A percentile compares a stretch with the other conserved stretches of the same genome.
phyloP scores from a whole-genome alignment of 2,888 invertebrate species.

The Morpho achilles region DNA sequence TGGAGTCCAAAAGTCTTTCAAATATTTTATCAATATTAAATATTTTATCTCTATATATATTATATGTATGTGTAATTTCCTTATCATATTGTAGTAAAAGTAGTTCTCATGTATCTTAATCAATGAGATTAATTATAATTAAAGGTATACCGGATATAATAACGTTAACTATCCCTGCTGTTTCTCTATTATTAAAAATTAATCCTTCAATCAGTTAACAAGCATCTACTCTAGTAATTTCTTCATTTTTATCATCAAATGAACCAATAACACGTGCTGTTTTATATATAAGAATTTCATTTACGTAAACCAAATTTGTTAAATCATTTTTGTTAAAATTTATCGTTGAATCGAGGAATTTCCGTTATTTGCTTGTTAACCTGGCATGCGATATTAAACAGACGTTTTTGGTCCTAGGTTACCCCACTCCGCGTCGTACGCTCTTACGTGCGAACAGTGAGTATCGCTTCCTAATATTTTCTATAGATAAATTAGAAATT shows the following conservation, averaged over 20 bases:
- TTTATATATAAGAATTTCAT: no score
- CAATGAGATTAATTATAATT: no score
- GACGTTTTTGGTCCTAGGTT: conserved; percentile 79
- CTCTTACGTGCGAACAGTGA: conserved; percentile 83
- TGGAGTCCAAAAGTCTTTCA: not conserved
- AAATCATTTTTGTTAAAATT: no score
- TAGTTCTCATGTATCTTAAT: no score
- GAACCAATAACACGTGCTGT: no score
- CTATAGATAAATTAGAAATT: conserved; percentile 25
- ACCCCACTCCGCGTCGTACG: conserved; percentile 81
- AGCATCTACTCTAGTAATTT: not conserved
- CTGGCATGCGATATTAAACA: conserved; percentile 73
- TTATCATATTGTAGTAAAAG: no score
- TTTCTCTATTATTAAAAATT: not conserved
- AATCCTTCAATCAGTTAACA: not conserved
- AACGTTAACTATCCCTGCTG: no score
- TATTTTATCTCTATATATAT: no score
- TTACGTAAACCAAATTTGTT: no score
- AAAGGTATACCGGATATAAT: no score
- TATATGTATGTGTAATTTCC: no score
- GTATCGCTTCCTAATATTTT: conserved; percentile 64
- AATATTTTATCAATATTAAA: not conserved
- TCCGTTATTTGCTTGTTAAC: conserved; percentile 68
- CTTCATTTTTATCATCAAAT: not conserved
- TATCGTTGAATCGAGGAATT: not conserved